Conservation (phyloP, 2,888 invertebrate genomes). For the Meghimatium bilineatum region DNA sequence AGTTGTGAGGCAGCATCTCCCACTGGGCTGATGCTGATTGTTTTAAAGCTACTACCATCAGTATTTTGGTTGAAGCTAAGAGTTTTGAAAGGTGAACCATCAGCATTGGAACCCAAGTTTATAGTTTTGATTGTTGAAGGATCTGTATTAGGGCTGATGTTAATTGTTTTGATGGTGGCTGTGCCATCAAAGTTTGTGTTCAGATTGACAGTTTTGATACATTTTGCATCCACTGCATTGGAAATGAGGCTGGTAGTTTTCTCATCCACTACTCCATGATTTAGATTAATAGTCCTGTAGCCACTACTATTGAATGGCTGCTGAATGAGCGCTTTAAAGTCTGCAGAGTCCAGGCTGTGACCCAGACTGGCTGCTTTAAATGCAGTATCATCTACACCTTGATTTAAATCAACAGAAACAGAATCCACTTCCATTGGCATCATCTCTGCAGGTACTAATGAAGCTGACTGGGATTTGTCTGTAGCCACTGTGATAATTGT, state of each 20-base stretch:
- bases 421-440: slow-evolving; percentile 74
- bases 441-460: slow-evolving; percentile 62
- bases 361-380: slow-evolving; percentile 56
- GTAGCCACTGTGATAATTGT: slow-evolving; percentile 61
- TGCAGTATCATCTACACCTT: slow-evolving; percentile 53
- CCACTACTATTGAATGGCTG: slow-evolving; percentile 34
- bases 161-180: slow-evolving; percentile 36
- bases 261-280: slow-evolving; percentile 21
- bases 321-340: slow-evolving; percentile 14
- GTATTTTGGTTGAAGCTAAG: slow-evolving; percentile 22
- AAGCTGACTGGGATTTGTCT: slow-evolving; percentile 74
- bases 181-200: slow-evolving; percentile 33
- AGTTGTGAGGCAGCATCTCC: slow-evolving; percentile 32
- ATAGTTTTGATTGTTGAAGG: slow-evolving; percentile 43
- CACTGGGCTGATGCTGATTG: slow-evolving; percentile 26
- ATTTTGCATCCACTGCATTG: slow-evolving; percentile 20
- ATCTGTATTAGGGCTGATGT: slow-evolving; percentile 22
- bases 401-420: slow-evolving; percentile 50
- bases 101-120: slow-evolving; percentile 45
- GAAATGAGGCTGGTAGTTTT: slow-evolving; percentile 30
- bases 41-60: slow-evolving; percentile 26
- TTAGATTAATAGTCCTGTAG: slow-evolving; percentile 37
- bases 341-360: slow-evolving; percentile 43
- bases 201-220: slow-evolving; percentile 37
- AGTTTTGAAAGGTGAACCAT: slow-evolving; percentile 47